These are phyloP conservation scores for Hydrotaea diabolus DNA, from an alignment of 2,888 invertebrate genomes.

Conservation along the genomic window DNA sequence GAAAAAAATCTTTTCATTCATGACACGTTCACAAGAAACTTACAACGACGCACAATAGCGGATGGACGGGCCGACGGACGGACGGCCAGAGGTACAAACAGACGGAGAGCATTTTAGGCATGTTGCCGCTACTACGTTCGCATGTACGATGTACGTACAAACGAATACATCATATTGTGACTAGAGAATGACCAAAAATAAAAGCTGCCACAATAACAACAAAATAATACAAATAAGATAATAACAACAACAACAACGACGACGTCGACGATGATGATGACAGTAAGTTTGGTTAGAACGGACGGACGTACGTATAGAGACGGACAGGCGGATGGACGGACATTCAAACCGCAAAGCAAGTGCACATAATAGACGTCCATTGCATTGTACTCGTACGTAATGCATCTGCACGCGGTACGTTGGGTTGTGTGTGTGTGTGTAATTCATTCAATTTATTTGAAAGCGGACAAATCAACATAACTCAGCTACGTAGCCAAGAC, in stretches of 20 bases:
- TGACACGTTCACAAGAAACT: constrained; percentile 51
- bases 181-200: constrained; percentile 26
- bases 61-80: constrained; percentile 21
- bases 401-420: not conserved
- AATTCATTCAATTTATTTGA: constrained; percentile 55
- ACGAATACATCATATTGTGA: constrained; percentile 20
- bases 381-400: too few relatives aligned
- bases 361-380: constrained; percentile 5
- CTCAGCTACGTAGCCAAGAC: constrained; percentile 4
- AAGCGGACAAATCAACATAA: constrained; percentile 31
- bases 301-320: too few relatives aligned
- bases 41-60: not conserved
- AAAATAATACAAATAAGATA: constrained; percentile 34
- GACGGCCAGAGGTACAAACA: too few relatives aligned
- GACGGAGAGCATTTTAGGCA: constrained; percentile 1
- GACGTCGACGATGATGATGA: not conserved
- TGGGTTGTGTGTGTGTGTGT: constrained; percentile 24
- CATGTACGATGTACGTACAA: not conserved
- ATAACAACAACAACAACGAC: too few relatives aligned
- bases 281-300: constrained; percentile 2
- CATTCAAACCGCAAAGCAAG: constrained; percentile 39
- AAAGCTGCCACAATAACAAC: constrained; percentile 9
- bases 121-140: constrained; percentile 22
- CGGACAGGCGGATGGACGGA: not conserved
- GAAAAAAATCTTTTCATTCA: constrained; percentile 63